Evolutionary conservation across 1,140 invertebrate genomes (phyloP), one percentile per base, ranked within the genome.

Genomic region (Lucilia sericata): DNA sequence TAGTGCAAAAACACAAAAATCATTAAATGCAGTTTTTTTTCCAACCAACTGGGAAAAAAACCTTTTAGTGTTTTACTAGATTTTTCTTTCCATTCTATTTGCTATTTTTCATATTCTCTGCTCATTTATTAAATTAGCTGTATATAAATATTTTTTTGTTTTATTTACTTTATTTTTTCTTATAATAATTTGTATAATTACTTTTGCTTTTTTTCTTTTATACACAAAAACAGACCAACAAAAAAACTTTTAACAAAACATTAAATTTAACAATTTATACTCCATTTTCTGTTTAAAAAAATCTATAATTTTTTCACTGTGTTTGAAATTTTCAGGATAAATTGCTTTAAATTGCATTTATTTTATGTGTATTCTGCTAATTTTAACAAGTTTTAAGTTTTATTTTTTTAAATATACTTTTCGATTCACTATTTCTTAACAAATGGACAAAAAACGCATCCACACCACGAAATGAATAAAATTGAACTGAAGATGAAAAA

Each of bases 391-490:
- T 19, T 21, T 70, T 21, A 70, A 19, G 10, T 21, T 21, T 70
- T 70, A 25, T 25, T 70, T 70, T 70, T 21, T 9, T 21, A 19
- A 70, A 70, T 25, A 55, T 21, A 10, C 19, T 70, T 10, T 70
- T 70, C n/a, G 65, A 17, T 49, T 80, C 9, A 80, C 76, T 80
- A 49, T 47, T 80, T 80, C 42, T 80, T 19, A 49, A 80, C 36
- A 80, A 78, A 49, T 80, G 17, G 12, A 19, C 42, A 70, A 70
- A 10, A 19, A 70, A 25, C 19, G 19, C 65, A 70, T 70, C 65
- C 65, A 70, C 65, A 70, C 65, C 65, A 70, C 65, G n/a, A 70
- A 70, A 70, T 70, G n/a, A 21, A 70, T 70, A 70, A 70, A 70
- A 70, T 70, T 70, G 65, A n/a, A 49, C 42, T 42, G 42, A 80